phyloP scores from a whole-genome alignment of 2,888 invertebrate species.

The Hirtodrosophila alboralis region DNA sequence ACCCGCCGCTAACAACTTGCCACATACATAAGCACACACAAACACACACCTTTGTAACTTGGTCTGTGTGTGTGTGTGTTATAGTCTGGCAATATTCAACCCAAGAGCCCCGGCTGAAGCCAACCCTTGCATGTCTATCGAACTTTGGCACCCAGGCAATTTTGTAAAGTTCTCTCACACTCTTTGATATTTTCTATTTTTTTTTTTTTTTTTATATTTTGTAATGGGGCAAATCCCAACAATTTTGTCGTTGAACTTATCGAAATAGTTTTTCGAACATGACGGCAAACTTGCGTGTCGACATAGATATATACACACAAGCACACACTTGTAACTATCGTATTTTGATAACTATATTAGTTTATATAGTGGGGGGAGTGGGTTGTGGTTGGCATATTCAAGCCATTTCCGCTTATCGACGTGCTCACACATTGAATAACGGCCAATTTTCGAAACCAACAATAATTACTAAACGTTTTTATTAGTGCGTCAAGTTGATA shows the following conservation, averaged over 20 bases:
- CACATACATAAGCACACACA: constrained; percentile 6
- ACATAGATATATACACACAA: constrained; percentile 21
- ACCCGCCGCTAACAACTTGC: constrained; percentile 12
- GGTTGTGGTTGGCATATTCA: neutral
- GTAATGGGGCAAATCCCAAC: constrained; percentile 49
- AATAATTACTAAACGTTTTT: constrained; percentile 76
- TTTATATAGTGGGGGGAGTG: constrained; percentile 25
- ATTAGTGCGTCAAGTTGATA: constrained; percentile 67
- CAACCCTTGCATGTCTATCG: constrained; percentile 52
- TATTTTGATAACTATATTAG: constrained; percentile 70
- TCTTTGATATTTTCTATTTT: constrained; percentile 9
- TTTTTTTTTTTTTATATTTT: constrained; percentile 36
- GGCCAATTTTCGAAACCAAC: constrained; percentile 31
- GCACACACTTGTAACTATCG: constrained; percentile 35
- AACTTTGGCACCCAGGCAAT: constrained; percentile 65
- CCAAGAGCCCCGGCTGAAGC: neutral
- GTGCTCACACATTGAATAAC: constrained; percentile 50
- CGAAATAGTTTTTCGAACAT: constrained; percentile 70
- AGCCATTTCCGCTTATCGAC: constrained; percentile 49
- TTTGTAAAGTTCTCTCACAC: constrained; percentile 55
- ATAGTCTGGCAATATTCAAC: constrained; percentile 42
- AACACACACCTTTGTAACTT: constrained; percentile 12
- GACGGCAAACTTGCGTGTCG: constrained; percentile 69
- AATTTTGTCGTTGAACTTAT: constrained; percentile 75
- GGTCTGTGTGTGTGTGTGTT: constrained; percentile 21